Conservation (phyloP, 2,113 vertebrate species). For the Pristiophorus japonicus region DNA sequence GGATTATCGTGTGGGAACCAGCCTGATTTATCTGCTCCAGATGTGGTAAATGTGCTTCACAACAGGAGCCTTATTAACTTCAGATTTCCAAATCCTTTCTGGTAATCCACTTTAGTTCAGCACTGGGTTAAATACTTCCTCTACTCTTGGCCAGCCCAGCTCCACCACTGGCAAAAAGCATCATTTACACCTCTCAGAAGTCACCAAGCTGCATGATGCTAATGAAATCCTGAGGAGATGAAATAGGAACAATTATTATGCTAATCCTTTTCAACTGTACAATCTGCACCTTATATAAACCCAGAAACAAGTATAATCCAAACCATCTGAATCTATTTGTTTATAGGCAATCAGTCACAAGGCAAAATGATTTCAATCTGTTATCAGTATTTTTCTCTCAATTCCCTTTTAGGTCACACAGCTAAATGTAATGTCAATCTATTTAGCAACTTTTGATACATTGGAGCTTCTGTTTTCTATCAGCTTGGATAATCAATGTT, state of each 20-base stretch:
- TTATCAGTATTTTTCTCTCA: neutral
- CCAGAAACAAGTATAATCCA: neutral
- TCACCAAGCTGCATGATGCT: neutral
- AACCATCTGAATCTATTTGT: neutral
- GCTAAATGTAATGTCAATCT: neutral
- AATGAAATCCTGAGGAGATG: neutral
- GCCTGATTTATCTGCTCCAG: slow-evolving; percentile 21
- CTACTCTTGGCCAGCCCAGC: neutral
- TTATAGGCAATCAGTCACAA: neutral
- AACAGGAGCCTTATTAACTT: slow-evolving; percentile 1
- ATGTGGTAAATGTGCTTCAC: neutral
- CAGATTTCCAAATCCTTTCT: slow-evolving; percentile 10
- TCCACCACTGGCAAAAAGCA: neutral
- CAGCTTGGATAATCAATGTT: slow-evolving; percentile 48
- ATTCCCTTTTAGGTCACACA: neutral
- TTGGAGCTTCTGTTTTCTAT: slow-evolving; percentile 60
- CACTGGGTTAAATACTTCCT: neutral
- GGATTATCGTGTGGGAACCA: neutral
- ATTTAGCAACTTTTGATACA: slow-evolving; percentile 34
- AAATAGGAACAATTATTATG: slow-evolving; percentile 6
- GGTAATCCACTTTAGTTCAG: neutral
- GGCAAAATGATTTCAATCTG: slow-evolving; percentile 7
- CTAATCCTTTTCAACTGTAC: slow-evolving; percentile 20
- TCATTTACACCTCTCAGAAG: neutral
- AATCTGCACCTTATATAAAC: neutral